Evolutionary conservation across 2,797 vertebrate genomes (phyloP), one percentile per base, ranked within the genome.

Genomic region (Aplochiton taeniatus): DNA sequence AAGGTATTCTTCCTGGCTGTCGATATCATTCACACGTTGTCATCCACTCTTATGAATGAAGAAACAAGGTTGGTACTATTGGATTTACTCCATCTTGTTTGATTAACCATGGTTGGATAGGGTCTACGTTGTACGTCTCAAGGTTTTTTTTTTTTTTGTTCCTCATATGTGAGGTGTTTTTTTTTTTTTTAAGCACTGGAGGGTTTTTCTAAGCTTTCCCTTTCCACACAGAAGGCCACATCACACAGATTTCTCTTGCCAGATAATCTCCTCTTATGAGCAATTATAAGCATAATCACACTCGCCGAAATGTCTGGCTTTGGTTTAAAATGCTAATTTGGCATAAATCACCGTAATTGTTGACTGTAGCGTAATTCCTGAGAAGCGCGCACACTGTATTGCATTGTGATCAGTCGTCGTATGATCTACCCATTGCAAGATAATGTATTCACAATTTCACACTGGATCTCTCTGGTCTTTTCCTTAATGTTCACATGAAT

Each of bases 211-310:
- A 31, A 31, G 31, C 31, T 31, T 31, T 31, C 31, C 31, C 31
- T 6, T 31, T 31, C 31, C 31, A 31, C 2, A 31, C 31, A 31
- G 31, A 31, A 31, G 31, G 31, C 31, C 31, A 31, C 31, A 31
- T 31, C 6, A 31, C 31, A 31, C 3, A 14, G 42, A 66, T 52
- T 45, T 47, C 20, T 66, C 41, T 60, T 19, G 47, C 58, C 58
- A 47, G 64, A 53, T 45, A 17, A 16, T 61, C 31, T 19, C 16
- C 18, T 52, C 64, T 64, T 57, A 75, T 57, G 58, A 68, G 42
- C 69, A 63, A 73, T 78, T 75, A 68, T 54, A 18, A 59, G 74
- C 64, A 56, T 59, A 63, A 68, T 80, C 58, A 42, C 43, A 69
- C 31, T n/a, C 10, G 58, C 14, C 58, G 48, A n/a, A n/a, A 20